A percentile compares a stretch with the other conserved stretches of the same genome.
Evolutionary conservation across 30 jellyfish, hydroid and myxozoan genomes (phyloP).

Genomic region (Calvadosia cruxmelitensis): DNA sequence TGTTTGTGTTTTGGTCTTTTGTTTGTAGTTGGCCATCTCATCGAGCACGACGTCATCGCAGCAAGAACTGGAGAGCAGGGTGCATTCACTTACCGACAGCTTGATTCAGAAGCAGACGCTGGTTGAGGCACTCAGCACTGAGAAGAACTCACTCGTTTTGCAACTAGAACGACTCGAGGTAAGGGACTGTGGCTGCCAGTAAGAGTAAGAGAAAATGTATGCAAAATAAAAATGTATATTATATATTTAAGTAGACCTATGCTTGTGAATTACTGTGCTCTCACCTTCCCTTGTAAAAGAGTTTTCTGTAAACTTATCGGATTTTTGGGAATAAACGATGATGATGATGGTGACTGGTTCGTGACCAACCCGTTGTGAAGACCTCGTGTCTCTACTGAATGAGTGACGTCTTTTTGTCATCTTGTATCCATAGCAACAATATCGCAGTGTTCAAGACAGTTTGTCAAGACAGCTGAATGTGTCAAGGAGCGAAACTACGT

Average conservation of each 20-base stretch:
- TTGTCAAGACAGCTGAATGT: constrained; percentile 4
- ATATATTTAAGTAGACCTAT: no score
- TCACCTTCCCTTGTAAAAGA: no score
- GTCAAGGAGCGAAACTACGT: background rate
- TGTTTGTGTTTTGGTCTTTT: background rate
- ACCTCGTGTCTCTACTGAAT: no score
- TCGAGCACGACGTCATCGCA: constrained; percentile 58
- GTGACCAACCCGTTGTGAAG: no score
- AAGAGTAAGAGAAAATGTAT: no score
- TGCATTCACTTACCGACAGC: constrained; percentile 74
- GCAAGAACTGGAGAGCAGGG: constrained; percentile 83
- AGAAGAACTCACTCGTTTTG: constrained; percentile 64
- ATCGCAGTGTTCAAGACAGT: constrained; percentile 47
- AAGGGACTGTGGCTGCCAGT: background rate
- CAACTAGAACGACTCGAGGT: constrained; percentile 90
- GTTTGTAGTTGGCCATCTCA: constrained; percentile 37
- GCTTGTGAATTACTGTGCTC: no score
- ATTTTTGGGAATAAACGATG: no score
- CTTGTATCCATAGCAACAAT: no score
- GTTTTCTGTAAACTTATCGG: no score
- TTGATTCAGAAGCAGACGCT: constrained; percentile 73
- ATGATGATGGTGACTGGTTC: no score
- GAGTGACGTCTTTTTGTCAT: no score
- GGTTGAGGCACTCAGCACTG: constrained; percentile 85
- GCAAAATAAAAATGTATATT: no score